Percentiles rank a stretch among this genome's conserved stretches.
phyloP scores from a whole-genome alignment of 2,113 vertebrate species.

The Jaculus jaculus region DNA sequence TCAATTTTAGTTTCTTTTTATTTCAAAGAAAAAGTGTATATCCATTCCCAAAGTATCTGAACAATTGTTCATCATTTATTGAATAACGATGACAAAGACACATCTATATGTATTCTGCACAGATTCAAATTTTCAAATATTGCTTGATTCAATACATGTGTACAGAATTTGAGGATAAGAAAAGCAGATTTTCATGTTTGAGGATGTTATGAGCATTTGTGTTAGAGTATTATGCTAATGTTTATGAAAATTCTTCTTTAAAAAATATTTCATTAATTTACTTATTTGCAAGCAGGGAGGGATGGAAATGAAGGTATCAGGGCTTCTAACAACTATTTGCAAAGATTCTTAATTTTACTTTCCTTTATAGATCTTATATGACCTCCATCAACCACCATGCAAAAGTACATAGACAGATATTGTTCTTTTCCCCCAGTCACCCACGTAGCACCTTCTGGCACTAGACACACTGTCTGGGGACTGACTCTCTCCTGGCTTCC shows the following conservation, averaged over 20 bases:
- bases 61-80: not conserved
- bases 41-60: constrained; percentile 19
- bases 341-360: not conserved
- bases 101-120: not conserved
- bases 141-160: not conserved
- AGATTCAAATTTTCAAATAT: not conserved
- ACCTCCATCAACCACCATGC: not conserved
- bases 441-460: too few species aligned
- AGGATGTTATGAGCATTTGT: not conserved
- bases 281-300: too few species aligned
- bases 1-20: constrained; percentile 70
- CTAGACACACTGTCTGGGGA: too few species aligned
- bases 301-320: too few species aligned
- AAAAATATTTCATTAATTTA: too few species aligned
- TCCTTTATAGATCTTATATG: not conserved
- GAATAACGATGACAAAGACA: not conserved
- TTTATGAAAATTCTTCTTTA: not conserved
- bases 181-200: not conserved
- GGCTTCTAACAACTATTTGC: too few species aligned
- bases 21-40: constrained; percentile 45
- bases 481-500: too few species aligned
- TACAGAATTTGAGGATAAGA: not conserved
- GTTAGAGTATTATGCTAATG: not conserved
- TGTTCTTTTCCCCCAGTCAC: too few species aligned
- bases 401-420: too few species aligned